Conservation (phyloP, 2,888 invertebrate species). For the Tromatobia lineatoria region DNA sequence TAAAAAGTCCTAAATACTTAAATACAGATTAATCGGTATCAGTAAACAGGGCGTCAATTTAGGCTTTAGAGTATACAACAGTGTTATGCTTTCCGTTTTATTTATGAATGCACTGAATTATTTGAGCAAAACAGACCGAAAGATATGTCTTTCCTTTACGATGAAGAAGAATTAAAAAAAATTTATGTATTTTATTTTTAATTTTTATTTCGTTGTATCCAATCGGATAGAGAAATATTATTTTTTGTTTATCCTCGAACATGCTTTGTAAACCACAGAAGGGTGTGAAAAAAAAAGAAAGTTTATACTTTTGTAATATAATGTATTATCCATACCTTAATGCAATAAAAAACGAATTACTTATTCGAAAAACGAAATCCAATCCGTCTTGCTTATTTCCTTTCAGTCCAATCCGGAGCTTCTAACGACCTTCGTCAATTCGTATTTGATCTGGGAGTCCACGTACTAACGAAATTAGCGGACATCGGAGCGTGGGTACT, state of each 20-base stretch:
- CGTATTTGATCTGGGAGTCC: conserved; percentile 72
- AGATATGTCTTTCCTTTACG: not conserved
- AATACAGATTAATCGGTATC: not conserved
- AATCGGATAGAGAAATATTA: conserved; percentile 8
- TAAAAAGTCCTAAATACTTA: not conserved
- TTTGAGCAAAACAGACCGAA: conserved; percentile 1
- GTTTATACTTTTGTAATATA: conserved; percentile 48
- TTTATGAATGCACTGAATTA: not conserved
- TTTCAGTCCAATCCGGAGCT: conserved; percentile 76
- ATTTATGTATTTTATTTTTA: not conserved
- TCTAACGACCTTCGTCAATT: conserved; percentile 66
- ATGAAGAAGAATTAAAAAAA: not conserved
- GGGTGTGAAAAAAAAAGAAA: conserved; percentile 29
- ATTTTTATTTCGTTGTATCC: conserved; percentile 33
- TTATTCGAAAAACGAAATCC: conserved; percentile 48
- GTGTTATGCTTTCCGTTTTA: conserved; percentile 1
- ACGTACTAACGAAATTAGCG: conserved; percentile 74
- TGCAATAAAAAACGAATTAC: conserved; percentile 56
- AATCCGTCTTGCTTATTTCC: conserved; percentile 63
- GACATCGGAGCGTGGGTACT: conserved; percentile 75
- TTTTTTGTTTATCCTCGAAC: conserved; percentile 21
- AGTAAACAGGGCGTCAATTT: not conserved
- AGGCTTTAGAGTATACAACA: conserved; percentile 7
- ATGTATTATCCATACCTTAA: conserved; percentile 51
- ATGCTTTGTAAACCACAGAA: conserved; percentile 1